Evolutionary conservation across 1,140 invertebrate species (phyloP), one percentile per base, ranked within the genome.

Genomic region (Drosophila teissieri): DNA sequence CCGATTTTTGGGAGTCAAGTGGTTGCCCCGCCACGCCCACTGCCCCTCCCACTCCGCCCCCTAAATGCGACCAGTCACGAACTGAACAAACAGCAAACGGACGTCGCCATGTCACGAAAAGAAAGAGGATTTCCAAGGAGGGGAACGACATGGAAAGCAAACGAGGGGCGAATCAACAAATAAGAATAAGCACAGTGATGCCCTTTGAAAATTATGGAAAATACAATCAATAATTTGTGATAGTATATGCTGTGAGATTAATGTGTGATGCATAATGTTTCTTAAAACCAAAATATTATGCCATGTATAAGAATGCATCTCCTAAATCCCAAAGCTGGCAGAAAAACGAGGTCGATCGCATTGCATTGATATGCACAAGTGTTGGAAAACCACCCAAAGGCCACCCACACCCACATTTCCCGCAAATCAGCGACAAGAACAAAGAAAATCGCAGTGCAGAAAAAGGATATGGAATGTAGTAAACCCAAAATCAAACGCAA

Each of bases 311-410:
- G n/a, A n/a, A n/a, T n/a, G n/a, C n/a, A n/a, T n/a, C n/a, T n/a
- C n/a, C n/a, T n/a, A n/a, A n/a, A n/a, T n/a, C n/a, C n/a, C n/a
- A n/a, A n/a, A n/a, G n/a, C n/a, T n/a, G n/a, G 14, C 45, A 4
- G 42, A 24, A 31, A 31, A 48, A 49, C 5, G 24, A 49, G 46
- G 46, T 49, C 46, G 24, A 49, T 49, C n/a, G 46, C 46, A 27
- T 11, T 49, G 46, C 19, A 14, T 12, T 42, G 73, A 82, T 82
- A 82, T 82, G 80, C 79, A 83, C 78, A 78, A 68, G 68, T 78
- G 37, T 57, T 60, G n/a, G 22, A 39, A 42, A n/a, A n/a, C 42
- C 27, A 4, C 6, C 37, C 8, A 8, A 51, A 15, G 8, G 10
- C 46, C 10, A 10, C 14, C 14, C 39, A 2, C 40, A 0, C 27